phyloP scores from a whole-genome alignment of 2,113 vertebrate genomes.

The Gallinago undulata region DNA sequence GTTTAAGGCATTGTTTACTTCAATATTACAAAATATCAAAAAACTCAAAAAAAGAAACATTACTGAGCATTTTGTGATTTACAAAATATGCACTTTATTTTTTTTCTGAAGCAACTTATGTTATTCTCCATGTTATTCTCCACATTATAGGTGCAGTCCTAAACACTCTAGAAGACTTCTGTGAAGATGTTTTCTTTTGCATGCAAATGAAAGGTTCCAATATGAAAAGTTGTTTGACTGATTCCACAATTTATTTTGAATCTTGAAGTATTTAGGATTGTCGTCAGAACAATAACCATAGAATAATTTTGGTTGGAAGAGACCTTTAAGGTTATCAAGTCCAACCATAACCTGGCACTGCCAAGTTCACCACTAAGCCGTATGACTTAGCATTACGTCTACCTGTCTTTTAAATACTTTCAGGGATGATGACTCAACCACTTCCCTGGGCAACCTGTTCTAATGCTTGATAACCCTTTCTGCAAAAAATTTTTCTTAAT shows the following conservation, averaged over 20 bases:
- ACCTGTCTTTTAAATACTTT: too few species aligned
- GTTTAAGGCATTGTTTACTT: background rate
- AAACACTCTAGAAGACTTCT: background rate
- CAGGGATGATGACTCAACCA: too few species aligned
- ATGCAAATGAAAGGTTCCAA: background rate
- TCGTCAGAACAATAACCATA: background rate
- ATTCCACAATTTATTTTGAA: background rate
- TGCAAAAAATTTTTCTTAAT: too few species aligned
- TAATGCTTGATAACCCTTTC: too few species aligned
- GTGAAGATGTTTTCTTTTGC: background rate
- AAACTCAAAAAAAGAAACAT: background rate
- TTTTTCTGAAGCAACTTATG: background rate
- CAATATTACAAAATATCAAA: background rate
- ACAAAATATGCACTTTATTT: background rate
- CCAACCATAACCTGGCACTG: too few species aligned
- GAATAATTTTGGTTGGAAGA: too few species aligned
- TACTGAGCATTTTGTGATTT: background rate
- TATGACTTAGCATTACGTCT: too few species aligned
- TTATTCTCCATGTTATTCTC: background rate
- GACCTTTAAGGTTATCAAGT: too few species aligned
- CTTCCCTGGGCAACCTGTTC: too few species aligned
- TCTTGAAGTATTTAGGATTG: background rate
- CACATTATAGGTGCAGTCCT: background rate
- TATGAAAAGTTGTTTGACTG: background rate
- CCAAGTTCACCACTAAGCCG: too few species aligned